A percentile compares a stretch with the other conserved stretches of the same genome.
Evolutionary conservation across 1,140 invertebrate species (phyloP).

Genomic region (Neodiprion virginianus): DNA sequence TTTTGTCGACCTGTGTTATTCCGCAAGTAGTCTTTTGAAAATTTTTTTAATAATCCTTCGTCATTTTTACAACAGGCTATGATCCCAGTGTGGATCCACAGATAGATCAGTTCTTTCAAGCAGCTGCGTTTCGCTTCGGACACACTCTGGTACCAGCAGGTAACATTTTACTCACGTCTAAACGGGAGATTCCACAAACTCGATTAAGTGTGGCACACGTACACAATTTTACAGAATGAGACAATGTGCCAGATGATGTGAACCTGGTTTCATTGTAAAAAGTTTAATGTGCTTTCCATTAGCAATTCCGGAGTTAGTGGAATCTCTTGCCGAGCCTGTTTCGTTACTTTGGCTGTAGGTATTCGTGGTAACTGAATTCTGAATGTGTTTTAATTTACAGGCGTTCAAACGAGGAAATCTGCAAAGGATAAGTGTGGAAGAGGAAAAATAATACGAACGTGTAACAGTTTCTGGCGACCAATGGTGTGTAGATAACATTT

Average conservation of each 20-base stretch:
- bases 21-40: no score
- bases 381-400: constrained; percentile 22
- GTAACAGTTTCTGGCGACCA: constrained; percentile 70
- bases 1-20: no score
- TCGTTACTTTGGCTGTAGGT: no score
- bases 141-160: constrained; percentile 69
- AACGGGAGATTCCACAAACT: no score
- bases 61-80: constrained; percentile 55
- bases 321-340: neutral
- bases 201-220: no score
- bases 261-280: no score
- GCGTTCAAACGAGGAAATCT: constrained; percentile 55
- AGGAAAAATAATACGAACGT: constrained; percentile 62
- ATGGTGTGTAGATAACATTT: constrained; percentile 21
- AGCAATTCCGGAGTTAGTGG: no score
- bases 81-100: constrained; percentile 70
- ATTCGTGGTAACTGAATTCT: neutral
- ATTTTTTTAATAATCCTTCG: no score
- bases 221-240: neutral
- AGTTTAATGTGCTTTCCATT: neutral
- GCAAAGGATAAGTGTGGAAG: constrained; percentile 48
- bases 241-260: no score
- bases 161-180: constrained; percentile 12
- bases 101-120: constrained; percentile 74
- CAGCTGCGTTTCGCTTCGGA: constrained; percentile 73